Evolutionary conservation across 2,888 invertebrate genomes (phyloP).

Genomic region (Pharmacophagus antenor): DNA sequence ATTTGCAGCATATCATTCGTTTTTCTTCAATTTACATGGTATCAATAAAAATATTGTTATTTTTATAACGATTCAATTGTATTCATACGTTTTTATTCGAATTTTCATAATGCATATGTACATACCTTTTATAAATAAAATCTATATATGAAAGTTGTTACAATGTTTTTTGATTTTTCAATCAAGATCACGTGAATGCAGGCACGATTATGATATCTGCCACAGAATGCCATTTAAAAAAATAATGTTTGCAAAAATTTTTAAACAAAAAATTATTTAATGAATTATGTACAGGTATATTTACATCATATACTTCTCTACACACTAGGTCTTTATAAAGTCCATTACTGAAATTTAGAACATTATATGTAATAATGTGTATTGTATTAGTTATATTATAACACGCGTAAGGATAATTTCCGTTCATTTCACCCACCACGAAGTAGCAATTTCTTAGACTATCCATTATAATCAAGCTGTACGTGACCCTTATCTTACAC

Average conservation of each 20-base stretch:
- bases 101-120: too few species aligned
- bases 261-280: too few species aligned
- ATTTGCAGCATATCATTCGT: not conserved
- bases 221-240: too few species aligned
- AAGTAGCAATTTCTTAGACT: slow-evolving; percentile 26
- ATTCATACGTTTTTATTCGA: not conserved
- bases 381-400: not conserved
- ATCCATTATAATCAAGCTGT: slow-evolving; percentile 31
- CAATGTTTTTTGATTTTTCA: too few species aligned
- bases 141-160: too few species aligned
- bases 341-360: not conserved
- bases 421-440: slow-evolving; percentile 25
- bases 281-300: too few species aligned
- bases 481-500: slow-evolving; percentile 29
- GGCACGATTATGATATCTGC: too few species aligned
- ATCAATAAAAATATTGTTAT: not conserved
- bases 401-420: slow-evolving; percentile 5
- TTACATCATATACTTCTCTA: too few species aligned
- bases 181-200: too few species aligned
- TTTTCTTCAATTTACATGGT: not conserved
- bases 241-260: too few species aligned
- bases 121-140: too few species aligned
- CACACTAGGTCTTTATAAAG: not conserved
- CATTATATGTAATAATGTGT: not conserved
- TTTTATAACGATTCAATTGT: not conserved